Conservation (phyloP, 2,888 invertebrate genomes). For the Macrosoma leucophasiata region DNA sequence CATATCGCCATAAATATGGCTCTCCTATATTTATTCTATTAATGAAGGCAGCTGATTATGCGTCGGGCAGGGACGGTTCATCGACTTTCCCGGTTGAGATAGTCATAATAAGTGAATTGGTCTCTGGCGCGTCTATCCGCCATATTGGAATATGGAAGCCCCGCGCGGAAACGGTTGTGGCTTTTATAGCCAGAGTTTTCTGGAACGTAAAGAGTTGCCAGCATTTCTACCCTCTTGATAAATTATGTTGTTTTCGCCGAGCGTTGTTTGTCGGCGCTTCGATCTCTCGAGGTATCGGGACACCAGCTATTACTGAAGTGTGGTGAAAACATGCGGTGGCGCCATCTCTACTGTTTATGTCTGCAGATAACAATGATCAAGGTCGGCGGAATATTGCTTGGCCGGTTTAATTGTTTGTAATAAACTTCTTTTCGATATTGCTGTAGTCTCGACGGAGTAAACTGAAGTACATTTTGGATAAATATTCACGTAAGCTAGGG, state of each 20-base stretch:
- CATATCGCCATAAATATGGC: no score
- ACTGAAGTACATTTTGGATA: no score
- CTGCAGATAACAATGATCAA: slow-evolving; percentile 27
- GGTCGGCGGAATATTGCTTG: no score
- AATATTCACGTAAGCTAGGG: no score
- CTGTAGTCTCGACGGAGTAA: no score
- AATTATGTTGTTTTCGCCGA: slow-evolving; percentile 73
- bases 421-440: no score
- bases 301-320: slow-evolving; percentile 17
- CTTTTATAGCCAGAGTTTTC: slow-evolving; percentile 61
- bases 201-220: slow-evolving; percentile 46
- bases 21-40: no score
- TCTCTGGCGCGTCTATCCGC: slow-evolving; percentile 48
- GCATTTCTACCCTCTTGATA: slow-evolving; percentile 65
- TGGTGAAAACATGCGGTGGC: slow-evolving; percentile 33
- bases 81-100: slow-evolving; percentile 38
- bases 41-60: slow-evolving; percentile 23
- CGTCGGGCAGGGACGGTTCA: slow-evolving; percentile 31
- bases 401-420: no score
- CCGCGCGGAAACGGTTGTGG: slow-evolving; percentile 43
- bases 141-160: slow-evolving; percentile 65
- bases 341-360: slow-evolving; percentile 46
- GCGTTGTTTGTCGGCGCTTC: slow-evolving; percentile 54
- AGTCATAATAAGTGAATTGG: slow-evolving; percentile 59
- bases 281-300: no score